Conservation (phyloP, 2,797 vertebrate species). For the Neoniphon sammara region DNA sequence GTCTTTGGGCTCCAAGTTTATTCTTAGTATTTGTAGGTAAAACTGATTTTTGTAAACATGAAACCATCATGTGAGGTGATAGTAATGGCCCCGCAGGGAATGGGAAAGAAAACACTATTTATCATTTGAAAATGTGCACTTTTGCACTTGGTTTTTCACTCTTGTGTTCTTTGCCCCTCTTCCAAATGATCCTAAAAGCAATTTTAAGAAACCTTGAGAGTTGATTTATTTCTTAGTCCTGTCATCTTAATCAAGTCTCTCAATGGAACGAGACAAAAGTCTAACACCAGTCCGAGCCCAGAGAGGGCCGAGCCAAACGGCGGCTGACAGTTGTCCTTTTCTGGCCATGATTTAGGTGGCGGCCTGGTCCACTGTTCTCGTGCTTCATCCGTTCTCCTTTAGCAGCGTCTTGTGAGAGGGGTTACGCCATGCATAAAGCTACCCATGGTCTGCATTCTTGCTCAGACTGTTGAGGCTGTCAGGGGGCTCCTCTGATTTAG, state of each 20-base stretch:
- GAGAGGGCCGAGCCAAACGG: constrained; percentile 92
- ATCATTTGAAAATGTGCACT: constrained; percentile 82
- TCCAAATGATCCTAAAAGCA: constrained; percentile 83
- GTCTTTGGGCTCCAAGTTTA: constrained; percentile 24
- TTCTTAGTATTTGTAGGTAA: constrained; percentile 17
- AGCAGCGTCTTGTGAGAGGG: constrained; percentile 88
- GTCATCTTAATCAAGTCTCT: constrained; percentile 96
- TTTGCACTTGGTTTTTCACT: constrained; percentile 80
- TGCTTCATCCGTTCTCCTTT: constrained; percentile 88
- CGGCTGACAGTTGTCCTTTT: constrained; percentile 93
- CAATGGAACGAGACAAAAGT: constrained; percentile 92
- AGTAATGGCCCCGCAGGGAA: constrained; percentile 68
- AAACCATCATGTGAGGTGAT: constrained; percentile 62
- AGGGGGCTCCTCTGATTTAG: constrained; percentile 95
- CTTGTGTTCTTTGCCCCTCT: constrained; percentile 72
- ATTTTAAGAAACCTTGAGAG: constrained; percentile 91
- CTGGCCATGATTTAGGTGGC: constrained; percentile 96
- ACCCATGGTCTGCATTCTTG: constrained; percentile 90
- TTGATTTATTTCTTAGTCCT: constrained; percentile 91
- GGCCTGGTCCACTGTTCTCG: constrained; percentile 86
- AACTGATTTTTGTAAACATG: constrained; percentile 64
- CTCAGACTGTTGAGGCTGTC: constrained; percentile 91
- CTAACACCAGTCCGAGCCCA: constrained; percentile 88
- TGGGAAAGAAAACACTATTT: constrained; percentile 78
- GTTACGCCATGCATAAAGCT: constrained; percentile 88